phyloP scores from a whole-genome alignment of 2,797 vertebrate genomes.

The Bradypus variegatus region DNA sequence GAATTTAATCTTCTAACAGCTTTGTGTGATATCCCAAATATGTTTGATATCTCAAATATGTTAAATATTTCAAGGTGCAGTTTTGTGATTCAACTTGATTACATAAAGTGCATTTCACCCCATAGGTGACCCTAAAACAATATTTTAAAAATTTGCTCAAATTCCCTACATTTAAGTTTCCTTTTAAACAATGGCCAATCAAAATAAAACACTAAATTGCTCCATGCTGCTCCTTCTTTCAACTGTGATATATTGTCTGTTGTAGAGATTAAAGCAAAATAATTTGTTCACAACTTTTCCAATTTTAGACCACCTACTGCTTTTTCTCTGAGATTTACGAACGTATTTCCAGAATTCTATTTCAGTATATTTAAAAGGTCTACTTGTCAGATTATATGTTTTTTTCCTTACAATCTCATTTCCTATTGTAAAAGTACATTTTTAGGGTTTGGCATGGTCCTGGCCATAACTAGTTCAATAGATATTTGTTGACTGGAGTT shows the following conservation, averaged over 20 bases:
- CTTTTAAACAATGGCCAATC: slow-evolving; percentile 14
- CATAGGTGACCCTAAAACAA: slow-evolving; percentile 29
- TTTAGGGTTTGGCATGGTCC: not conserved
- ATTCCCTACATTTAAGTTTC: slow-evolving; percentile 29
- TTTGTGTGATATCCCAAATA: slow-evolving; percentile 18
- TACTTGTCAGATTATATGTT: not conserved
- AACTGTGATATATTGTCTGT: not conserved
- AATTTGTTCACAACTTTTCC: not conserved
- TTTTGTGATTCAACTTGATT: slow-evolving; percentile 13
- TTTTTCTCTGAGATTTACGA: slow-evolving; percentile 27
- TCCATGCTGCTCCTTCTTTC: not conserved
- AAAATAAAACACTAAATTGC: not conserved
- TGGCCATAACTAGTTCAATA: not conserved
- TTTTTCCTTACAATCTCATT: not conserved
- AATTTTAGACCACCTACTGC: not conserved
- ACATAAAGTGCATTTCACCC: not conserved
- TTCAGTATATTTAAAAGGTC: not conserved
- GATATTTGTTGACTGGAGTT: not conserved
- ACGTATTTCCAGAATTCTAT: not conserved
- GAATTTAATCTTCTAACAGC: not conserved
- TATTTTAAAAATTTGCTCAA: not conserved
- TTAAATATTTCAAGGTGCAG: slow-evolving; percentile 6
- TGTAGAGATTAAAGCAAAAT: slow-evolving; percentile 27
- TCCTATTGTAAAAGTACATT: not conserved
- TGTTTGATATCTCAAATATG: slow-evolving; percentile 19